Evolutionary conservation across 1,140 invertebrate genomes (phyloP), one percentile per base, ranked within the genome.

Genomic region (Ips typographus): DNA sequence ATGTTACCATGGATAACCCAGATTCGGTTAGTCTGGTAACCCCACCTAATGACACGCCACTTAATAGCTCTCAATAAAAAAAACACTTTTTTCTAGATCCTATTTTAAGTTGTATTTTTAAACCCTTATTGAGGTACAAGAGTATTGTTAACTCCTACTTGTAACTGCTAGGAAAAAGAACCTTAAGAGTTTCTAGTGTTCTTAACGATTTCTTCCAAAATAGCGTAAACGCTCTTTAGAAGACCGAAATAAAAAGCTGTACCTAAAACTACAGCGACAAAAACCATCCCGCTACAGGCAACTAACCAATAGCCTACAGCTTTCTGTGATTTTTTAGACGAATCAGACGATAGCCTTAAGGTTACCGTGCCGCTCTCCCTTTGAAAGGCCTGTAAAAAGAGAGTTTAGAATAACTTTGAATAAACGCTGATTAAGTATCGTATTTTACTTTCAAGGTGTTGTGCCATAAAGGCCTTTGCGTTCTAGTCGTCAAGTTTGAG

Each of bases 1-100:
- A 99, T 61, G 95, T 94, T 3, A 98, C 96, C 96, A 99, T 99
- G 0, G 96, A 98, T 40, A 99, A 84, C 1, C 98, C 98, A 2
- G 97, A 99, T 81, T 99, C 96, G 39, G 98, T 99, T 49, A 99
- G 83, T 75, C 97, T 84, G 73, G 92, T 94, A 36, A 95, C 85
- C 40, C 94, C 94, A 73, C 94, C 93, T 94, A 60, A 22, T 22
- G 22, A 22, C 22, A 22, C 22, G 22, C 22, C 22, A 22, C 22
- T 22, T 22, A 22, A 39, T 67, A 62, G 38, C 1, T 38, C n/a
- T n/a, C 42, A 39, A 22, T 22, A 22, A 22, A 57, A 57, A 40
- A n/a, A 5, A 57, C 22, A 22, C 22, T 22, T 22, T 22, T 8
- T 36, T 38, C 4, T 22, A 22, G 22, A 22, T 22, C 22, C 22